Conservation (phyloP, 2,797 vertebrate genomes). For the Psittacula echo region DNA sequence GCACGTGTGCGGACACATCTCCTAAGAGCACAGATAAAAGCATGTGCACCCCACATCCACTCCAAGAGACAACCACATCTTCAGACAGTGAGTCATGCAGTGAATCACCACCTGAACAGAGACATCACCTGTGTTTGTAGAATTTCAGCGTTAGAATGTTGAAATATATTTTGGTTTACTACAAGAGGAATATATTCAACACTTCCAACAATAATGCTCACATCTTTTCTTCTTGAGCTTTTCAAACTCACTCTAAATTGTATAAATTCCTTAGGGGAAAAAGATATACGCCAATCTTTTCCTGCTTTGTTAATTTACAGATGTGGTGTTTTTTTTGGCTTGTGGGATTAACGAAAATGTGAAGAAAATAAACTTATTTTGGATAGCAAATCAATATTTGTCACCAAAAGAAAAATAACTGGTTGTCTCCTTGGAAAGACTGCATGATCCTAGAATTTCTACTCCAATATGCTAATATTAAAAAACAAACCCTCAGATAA, state of each 20-base stretch:
- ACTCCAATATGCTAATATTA: background rate
- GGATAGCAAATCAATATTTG: background rate
- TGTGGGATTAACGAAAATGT: background rate
- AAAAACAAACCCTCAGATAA: background rate
- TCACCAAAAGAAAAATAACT: background rate
- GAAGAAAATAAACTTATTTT: background rate
- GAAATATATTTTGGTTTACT: background rate
- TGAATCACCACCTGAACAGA: background rate
- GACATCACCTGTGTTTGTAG: background rate
- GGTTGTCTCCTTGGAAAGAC: background rate
- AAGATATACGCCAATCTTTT: background rate
- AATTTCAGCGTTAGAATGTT: background rate
- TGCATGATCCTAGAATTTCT: background rate
- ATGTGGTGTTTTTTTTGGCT: background rate
- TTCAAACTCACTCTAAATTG: background rate
- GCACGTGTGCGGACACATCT: background rate
- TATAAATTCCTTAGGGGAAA: background rate
- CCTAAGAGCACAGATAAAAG: background rate
- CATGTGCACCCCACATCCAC: rapidly evolving
- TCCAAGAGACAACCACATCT: background rate
- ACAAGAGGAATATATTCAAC: background rate
- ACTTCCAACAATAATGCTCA: background rate
- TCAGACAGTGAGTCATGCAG: background rate
- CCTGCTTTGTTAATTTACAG: background rate
- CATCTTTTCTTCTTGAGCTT: background rate